Base-by-base conservation (phyloP, 2,888 invertebrate species). In the Neoitamus cyanurus region DNA sequence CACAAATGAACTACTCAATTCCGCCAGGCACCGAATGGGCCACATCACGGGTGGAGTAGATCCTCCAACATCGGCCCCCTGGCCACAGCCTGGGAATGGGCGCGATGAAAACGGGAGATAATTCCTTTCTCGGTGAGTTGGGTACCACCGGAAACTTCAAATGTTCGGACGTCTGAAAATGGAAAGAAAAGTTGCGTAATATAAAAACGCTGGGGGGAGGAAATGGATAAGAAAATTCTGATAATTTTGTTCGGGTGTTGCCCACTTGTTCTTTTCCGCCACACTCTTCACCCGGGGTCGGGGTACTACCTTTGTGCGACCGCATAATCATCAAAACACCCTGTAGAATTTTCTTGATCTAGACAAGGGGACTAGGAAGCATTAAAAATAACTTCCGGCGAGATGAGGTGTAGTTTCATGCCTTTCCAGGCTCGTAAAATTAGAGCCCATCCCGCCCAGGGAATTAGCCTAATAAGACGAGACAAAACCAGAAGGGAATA, bases 81-180 rank as follows among this genome's bases (percentile, higher is more conserved):
- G n/a, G 46, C 4, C 46, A 15, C 48, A 58, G n/a, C 9, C 58
- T 9, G 20, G 58, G 58, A 58, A 58, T 58, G 58, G 58, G 58
- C 15, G 25, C 25, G 58, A 58, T 58, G 58, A 58, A 58, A 58
- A 58, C 20, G 20, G 58, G 58, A 58, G 58, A 58, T 58, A 58
- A 58, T 58, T 58, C 58, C 58, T 58, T 58, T n/a, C 58, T 58
- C 25, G 20, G 58, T 58, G 58, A 58, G 58, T 11, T 58, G 58
- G 58, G 58, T 58, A 58, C 58, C 48, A 20, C 58, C 58, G 58
- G 58, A 58, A 58, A 58, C 58, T 58, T 58, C 58, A 58, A 58
- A 58, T 58, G 25, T 58, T 58, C 25, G 58, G 58, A 58, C 58
- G 58, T 58, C 58, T 58, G 58, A 9, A n/a, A 20, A 11, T 20